phyloP scores from a whole-genome alignment of 2,797 vertebrate genomes.

The Molothrus ater region DNA sequence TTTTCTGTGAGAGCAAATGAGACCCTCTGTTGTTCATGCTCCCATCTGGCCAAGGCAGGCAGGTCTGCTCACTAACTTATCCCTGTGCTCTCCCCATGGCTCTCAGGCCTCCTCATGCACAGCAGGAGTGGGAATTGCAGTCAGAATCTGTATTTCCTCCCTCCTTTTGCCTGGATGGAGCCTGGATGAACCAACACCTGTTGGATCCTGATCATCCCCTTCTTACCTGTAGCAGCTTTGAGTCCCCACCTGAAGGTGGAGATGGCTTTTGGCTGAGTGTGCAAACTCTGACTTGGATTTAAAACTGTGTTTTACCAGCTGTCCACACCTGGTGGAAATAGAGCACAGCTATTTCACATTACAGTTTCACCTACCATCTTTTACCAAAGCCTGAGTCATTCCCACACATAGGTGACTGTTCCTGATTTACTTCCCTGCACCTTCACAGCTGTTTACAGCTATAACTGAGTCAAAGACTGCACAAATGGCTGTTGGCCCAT shows the following conservation, averaged over 20 bases:
- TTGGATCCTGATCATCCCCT: background rate
- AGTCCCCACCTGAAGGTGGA: background rate
- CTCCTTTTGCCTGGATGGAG: background rate
- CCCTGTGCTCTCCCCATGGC: background rate
- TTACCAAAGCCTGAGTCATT: background rate
- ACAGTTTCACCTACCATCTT: background rate
- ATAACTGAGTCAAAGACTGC: background rate
- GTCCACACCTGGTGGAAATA: background rate
- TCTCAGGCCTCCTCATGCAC: background rate
- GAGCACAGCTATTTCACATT: background rate
- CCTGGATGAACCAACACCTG: background rate
- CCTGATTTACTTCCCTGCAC: background rate
- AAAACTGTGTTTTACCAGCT: background rate
- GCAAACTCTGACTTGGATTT: background rate
- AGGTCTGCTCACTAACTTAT: background rate
- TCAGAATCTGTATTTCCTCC: background rate
- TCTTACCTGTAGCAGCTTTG: background rate
- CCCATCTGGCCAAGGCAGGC: background rate
- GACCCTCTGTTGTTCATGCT: background rate
- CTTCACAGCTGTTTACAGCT: background rate
- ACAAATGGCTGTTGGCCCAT: background rate
- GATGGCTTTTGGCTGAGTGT: background rate
- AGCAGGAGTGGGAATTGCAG: background rate
- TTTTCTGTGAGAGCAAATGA: background rate
- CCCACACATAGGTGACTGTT: background rate